These are phyloP conservation scores for Gisinianus flammeolus DNA, from an alignment of 2,888 invertebrate genomes.

Conservation along the genomic window DNA sequence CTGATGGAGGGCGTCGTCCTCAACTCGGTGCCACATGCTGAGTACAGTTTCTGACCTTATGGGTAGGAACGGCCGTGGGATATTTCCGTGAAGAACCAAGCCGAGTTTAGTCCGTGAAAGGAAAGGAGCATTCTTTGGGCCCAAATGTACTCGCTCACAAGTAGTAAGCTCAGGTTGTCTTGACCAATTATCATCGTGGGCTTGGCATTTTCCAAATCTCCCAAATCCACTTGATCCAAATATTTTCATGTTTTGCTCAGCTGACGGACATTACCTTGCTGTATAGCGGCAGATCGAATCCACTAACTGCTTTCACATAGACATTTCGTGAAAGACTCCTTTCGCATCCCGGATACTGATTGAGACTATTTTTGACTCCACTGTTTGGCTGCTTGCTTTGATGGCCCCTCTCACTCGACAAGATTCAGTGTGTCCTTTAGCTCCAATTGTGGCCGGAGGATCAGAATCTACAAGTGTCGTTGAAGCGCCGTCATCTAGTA, in stretches of 20 bases:
- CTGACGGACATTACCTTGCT: neutral
- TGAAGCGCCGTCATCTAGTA: slow-evolving; percentile 43
- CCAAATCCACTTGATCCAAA: neutral
- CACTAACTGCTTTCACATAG: slow-evolving; percentile 10
- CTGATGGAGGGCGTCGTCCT: slow-evolving; percentile 2
- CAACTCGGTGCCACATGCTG: neutral
- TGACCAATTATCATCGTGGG: slow-evolving; percentile 14
- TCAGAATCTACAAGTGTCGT: slow-evolving; percentile 28
- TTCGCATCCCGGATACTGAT: neutral
- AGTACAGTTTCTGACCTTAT: neutral
- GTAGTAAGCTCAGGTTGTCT: neutral
- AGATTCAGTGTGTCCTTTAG: too few species aligned
- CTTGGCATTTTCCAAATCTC: neutral
- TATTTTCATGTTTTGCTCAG: neutral
- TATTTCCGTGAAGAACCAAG: slow-evolving; percentile 25
- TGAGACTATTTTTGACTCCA: neutral
- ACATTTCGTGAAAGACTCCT: neutral
- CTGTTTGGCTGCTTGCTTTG: neutral
- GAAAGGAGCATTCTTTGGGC: slow-evolving; percentile 10
- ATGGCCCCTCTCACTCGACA: neutral
- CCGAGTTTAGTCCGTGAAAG: slow-evolving; percentile 10
- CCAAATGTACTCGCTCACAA: neutral
- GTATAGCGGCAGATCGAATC: slow-evolving; percentile 31
- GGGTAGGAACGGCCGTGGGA: neutral
- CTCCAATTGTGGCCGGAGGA: slow-evolving; percentile 30